These are phyloP conservation scores for Lamprotornis superbus DNA, from an alignment of 2,113 vertebrate genomes.

Conservation along the genomic window DNA sequence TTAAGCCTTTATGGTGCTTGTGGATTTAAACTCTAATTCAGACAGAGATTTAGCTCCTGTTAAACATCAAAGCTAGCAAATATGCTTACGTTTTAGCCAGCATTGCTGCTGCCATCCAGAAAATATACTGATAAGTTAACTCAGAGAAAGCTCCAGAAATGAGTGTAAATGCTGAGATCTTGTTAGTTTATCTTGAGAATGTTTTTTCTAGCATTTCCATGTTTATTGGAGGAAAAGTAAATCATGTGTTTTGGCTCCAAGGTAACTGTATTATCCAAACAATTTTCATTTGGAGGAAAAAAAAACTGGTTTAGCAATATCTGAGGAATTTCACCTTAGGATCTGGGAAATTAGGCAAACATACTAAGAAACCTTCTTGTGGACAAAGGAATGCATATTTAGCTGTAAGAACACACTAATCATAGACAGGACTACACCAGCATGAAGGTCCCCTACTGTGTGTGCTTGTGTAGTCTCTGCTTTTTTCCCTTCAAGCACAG, in stretches of 20 bases:
- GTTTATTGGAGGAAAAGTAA: not conserved
- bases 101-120: not conserved
- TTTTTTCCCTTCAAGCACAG: not conserved
- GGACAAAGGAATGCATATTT: not conserved
- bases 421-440: not conserved
- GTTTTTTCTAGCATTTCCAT: not conserved
- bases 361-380: not conserved
- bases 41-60: conserved; percentile 17
- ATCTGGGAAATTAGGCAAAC: not conserved
- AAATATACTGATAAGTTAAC: not conserved
- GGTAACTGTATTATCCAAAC: not conserved
- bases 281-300: not conserved
- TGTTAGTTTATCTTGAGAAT: not conserved
- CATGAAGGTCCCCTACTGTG: not conserved
- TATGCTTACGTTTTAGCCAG: not conserved
- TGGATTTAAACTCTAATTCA: conserved; percentile 17
- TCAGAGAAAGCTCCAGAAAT: not conserved
- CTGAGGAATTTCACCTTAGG: not conserved
- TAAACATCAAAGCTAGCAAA: conserved; percentile 16
- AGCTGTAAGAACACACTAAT: not conserved
- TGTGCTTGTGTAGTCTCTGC: not conserved
- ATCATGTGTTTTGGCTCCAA: not conserved
- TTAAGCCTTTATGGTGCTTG: not conserved
- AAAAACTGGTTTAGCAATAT: not conserved
- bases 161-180: not conserved